Evolutionary conservation across 2,888 invertebrate species (phyloP), one percentile per base, ranked within the genome.

Genomic region (Epirrhoe tristata): DNA sequence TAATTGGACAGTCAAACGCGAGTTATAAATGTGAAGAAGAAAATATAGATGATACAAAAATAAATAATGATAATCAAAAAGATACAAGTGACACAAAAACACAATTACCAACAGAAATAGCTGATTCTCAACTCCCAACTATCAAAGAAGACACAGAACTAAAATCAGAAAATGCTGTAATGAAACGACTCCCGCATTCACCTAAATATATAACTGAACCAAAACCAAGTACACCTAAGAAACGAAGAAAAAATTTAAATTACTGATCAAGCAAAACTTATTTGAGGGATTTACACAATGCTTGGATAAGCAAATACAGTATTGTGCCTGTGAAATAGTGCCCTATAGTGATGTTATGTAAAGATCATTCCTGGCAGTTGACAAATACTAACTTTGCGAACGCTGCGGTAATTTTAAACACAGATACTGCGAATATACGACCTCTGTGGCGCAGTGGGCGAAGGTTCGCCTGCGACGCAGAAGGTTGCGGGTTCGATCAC

Each of bases 171-270:
- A 48, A 55, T 24, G 17, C 6, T 34, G 55, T 12, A 10, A 58
- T 58, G 14, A 69, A 57, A 50, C 48, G 51, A 14, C n/a, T n/a
- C 55, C 64, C 58, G 1, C 34, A 24, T 7, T 8, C 36, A 14
- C 58, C 1, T 5, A 17, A 52, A 24, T 12, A 1, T 5, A 39
- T 39, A 5, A 51, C 58, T 17, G 51, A 59, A 14, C 51, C 5
- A n/a, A 12, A 52, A 12, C 57, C 5, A n/a, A 50, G 31, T 55
- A 34, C 69, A 34, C 70, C 74, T 7, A 70, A 63, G n/a, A 77
- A 75, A 63, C 74, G 65, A 46, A 64, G 56, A 36, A 78, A 70
- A 56, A 74, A 67, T 34, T 65, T 79, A 14, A 78, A 77, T 55
- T 75, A 71, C 54, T 75, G 63, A 58, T n/a, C 48, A 56, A 32